Base-by-base conservation (phyloP, 2,888 invertebrate species). In the Nectonema munidae region DNA sequence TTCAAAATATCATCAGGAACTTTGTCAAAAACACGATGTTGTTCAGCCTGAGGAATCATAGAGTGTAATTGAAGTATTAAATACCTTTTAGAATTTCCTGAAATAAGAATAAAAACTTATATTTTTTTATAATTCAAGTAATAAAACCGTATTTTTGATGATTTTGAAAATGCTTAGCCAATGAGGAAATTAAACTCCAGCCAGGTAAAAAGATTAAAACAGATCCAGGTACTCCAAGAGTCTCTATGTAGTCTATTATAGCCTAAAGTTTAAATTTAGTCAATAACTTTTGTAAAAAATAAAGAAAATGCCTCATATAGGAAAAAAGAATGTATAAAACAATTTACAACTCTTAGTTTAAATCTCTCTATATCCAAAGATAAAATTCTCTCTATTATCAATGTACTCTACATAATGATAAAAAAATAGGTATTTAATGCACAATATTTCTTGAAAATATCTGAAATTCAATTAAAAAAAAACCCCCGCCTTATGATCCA, bases 121-220 rank as follows among this genome's bases (percentile, higher is more conserved):
- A n/a, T 11, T 11, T 11, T 11, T 25, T 11, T 25, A 11, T 11
- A 25, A 25, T 15, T 32, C n/a, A 29, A 19, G 11, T 5, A 14
- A 21, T 21, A 41, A 29, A 11, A 44, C 72, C 69, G 52, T 75
- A 75, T 16, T 62, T 50, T 1, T 65, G 64, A 51, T 72, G 69
- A 41, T 65, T 65, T 47, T 71, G 68, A 21, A 89, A 59, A 49
- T 69, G 69, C 50, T 71, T 71, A 68, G 77, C 69, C 37, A 86
- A 59, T 0, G 74, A 70, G 55, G 79, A 79, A 48, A 95, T 95
- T 11, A 81, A 59, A 58, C 79, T 83, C 89, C 89, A 89, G 0
- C 89, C 89, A 0, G 89, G 83, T 1, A 89, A 59, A 54, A 89
- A 95, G 2, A 89, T 62, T 1, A 89, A 59, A 1, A 89, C 68